Evolutionary conservation across 1,140 invertebrate species (phyloP), one percentile per base, ranked within the genome.

Genomic region (Lordiphosa stackelbergi): DNA sequence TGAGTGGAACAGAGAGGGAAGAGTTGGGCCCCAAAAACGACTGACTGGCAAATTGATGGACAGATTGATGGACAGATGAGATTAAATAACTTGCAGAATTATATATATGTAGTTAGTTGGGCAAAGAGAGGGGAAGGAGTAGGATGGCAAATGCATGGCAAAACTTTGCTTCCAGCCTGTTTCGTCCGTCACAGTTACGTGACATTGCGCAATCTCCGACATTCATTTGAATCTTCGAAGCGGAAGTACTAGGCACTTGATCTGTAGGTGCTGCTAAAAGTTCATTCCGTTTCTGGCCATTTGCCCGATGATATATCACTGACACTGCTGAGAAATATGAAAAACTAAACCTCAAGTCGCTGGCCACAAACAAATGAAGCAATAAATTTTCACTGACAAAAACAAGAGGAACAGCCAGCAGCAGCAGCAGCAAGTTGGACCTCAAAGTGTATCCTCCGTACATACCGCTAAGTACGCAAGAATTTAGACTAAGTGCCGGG

Each of bases 1-100:
- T 59, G 56, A 9, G 35, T 11, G n/a, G 28, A n/a, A 0, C 6
- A 7, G 12, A 13, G 12, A 22, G 36, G 28, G 66, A 64, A 61
- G 38, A 54, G 37, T 63, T 54, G 58, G 56, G 52, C 54, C 11
- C 55, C 53, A 38, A 52, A 73, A 69, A 42, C 40, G 60, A 69
- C 65, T 66, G 58, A 63, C 66, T 73, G 78, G 71, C 79, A 84
- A 85, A 85, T 84, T 85, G 78, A 79, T 66, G 79, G 70, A 74
- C 79, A 85, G 70, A 71, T 85, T 84, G 78, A 85, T 78, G 75
- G 78, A 79, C 78, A 84, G 79, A 85, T 78, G 73, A 79, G 79
- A 84, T 84, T 84, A 84, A 84, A 84, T 85, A 85, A 85, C 79
- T 85, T 74, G 79, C 73, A 84, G 55, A 69, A 68, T 74, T 58